A percentile compares a stretch with the other conserved stretches of the same genome.
Conservation (phyloP, 2,797 vertebrate genomes). For the Pitangus sulphuratus region DNA sequence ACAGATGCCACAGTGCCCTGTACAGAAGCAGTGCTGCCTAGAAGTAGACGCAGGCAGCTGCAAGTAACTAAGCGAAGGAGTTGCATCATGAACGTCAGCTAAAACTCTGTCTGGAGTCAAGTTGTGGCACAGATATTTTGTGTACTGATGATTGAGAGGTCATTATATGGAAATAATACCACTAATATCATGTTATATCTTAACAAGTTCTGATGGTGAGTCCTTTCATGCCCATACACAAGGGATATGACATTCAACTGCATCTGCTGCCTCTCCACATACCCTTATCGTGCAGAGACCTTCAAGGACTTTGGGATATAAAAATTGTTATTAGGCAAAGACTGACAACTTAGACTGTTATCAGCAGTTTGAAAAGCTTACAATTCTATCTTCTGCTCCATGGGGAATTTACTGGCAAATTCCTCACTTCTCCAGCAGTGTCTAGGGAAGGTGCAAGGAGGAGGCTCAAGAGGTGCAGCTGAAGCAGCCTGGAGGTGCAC, state of each 20-base stretch:
- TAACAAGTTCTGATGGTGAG: neutral
- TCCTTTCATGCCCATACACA: neutral
- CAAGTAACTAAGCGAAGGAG: neutral
- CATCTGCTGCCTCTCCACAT: neutral
- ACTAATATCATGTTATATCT: neutral
- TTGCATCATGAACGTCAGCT: fast-evolving
- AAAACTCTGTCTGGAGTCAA: neutral
- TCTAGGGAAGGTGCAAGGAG: fast-evolving
- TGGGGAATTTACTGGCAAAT: neutral
- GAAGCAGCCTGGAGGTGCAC: neutral
- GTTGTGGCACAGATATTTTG: neutral
- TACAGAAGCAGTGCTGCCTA: neutral
- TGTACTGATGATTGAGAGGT: neutral
- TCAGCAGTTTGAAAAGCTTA: neutral
- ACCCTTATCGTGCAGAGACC: neutral
- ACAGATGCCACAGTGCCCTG: neutral
- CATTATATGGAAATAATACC: neutral
- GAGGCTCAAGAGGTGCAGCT: neutral
- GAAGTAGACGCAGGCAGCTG: neutral
- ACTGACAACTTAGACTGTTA: neutral
- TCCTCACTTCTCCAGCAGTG: fast-evolving
- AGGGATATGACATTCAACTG: neutral
- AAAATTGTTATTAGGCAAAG: neutral
- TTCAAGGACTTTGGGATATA: neutral
- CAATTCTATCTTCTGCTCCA: neutral